Evolutionary conservation across 2,113 vertebrate species (phyloP).

Genomic region (Setophaga petechia): DNA sequence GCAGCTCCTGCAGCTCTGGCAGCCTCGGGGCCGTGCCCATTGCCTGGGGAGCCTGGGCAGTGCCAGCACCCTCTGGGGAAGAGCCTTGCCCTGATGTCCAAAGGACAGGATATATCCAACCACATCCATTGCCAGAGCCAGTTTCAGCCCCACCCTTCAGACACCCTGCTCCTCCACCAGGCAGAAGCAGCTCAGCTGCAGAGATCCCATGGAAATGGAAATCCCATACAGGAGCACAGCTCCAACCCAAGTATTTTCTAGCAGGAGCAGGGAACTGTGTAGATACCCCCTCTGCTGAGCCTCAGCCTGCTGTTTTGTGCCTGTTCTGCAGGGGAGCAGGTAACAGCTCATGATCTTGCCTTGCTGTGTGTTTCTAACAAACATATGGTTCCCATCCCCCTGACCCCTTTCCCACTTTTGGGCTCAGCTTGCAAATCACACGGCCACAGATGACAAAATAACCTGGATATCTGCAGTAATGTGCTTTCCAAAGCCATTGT

Average conservation of each 20-base stretch:
- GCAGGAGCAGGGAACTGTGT: background rate
- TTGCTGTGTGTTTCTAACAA: background rate
- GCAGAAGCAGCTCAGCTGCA: background rate
- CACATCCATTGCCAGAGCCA: background rate
- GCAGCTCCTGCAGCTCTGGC: background rate
- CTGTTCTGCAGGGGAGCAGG: background rate
- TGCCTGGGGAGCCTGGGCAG: background rate
- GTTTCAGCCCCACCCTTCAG: background rate
- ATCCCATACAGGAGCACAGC: rapidly evolving
- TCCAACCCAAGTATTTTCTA: background rate
- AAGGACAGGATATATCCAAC: background rate
- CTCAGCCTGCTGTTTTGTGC: background rate
- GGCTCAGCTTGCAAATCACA: background rate
- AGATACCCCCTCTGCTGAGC: background rate
- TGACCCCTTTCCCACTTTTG: background rate
- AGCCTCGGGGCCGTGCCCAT: background rate
- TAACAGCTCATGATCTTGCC: background rate
- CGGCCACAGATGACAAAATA: background rate
- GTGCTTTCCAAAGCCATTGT: background rate
- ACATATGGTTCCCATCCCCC: background rate
- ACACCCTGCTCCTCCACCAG: background rate
- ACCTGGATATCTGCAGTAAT: background rate
- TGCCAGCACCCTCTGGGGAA: background rate
- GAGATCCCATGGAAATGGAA: background rate
- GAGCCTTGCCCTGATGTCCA: background rate